These are phyloP conservation scores for Zaprionus obscuricornis DNA, from an alignment of 2,888 invertebrate species.

Conservation along the genomic window DNA sequence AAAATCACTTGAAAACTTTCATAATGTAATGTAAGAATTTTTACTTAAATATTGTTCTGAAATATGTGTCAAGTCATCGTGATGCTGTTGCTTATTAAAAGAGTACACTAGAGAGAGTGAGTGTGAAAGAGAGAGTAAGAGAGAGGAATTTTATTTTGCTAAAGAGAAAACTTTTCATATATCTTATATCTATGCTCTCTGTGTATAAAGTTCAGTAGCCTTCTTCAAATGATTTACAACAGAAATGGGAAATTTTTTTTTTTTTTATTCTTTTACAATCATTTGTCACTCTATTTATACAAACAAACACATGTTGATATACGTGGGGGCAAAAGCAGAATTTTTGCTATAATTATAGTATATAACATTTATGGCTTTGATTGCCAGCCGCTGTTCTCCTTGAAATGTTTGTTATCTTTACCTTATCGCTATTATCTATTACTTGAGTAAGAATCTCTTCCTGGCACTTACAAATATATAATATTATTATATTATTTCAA, in stretches of 20 bases:
- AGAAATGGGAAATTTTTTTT: conserved; percentile 8
- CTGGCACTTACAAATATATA: not conserved
- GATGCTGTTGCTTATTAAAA: conserved; percentile 36
- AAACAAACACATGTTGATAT: conserved; percentile 24
- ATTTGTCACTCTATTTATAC: conserved; percentile 8
- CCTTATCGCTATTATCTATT: not conserved
- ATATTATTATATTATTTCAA: too few species aligned
- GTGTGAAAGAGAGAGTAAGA: not conserved
- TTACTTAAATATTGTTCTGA: not conserved
- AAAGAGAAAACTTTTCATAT: too few species aligned
- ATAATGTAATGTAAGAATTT: not conserved
- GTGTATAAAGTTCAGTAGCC: conserved; percentile 38
- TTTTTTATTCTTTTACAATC: not conserved
- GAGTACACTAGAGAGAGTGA: too few species aligned
- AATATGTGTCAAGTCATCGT: conserved; percentile 38
- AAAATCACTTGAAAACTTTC: conserved; percentile 3
- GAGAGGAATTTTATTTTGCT: too few species aligned
- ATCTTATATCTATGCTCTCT: too few species aligned
- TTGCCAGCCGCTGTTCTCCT: conserved; percentile 1
- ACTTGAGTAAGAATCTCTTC: not conserved
- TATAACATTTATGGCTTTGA: not conserved
- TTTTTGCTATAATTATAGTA: not conserved
- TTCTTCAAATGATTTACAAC: conserved; percentile 8
- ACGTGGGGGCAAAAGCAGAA: too few species aligned
- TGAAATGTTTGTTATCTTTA: not conserved